Base-by-base conservation (phyloP, 2,888 invertebrate species). In the Dryomyza anilis region DNA sequence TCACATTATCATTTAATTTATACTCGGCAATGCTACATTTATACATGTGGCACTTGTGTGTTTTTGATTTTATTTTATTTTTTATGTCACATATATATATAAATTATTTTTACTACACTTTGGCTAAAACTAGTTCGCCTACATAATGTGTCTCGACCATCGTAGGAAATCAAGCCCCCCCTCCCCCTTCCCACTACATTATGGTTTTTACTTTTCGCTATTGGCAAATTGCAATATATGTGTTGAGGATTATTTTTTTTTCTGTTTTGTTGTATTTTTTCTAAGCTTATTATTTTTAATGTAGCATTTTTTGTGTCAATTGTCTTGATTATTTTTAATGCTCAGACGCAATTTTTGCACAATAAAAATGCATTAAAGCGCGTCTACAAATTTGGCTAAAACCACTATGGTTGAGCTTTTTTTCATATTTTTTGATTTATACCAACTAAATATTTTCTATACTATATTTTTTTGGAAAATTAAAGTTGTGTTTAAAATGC, bases 181-280 rank as follows among this genome's bases (percentile, higher is more conserved):
- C n/a, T n/a, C n/a, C n/a, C n/a, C n/a, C n/a, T n/a, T n/a, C n/a
- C 16, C 27, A 46, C 23, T 10, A 30, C 33, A 58, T 30, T 21
- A 46, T 45, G 45, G 30, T 46, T 46, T 58, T 30, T 43, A 19
- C 45, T 27, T 58, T 45, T 46, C 46, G 58, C n/a, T n/a, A n/a
- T 58, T 58, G 58, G 58, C 58, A 58, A 58, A 58, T 58, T 58
- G 27, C 30, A 58, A 58, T 46, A 46, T 25, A 29, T 52, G 14
- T 52, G 2, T 2, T 52, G 14, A 1, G 23, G n/a, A n/a, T 27
- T 52, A 27, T 52, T 52, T 52, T 50, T 25, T 27, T 21, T 7
- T 27, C 23, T 12, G 16, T 23, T 52, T 3, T 25, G 21, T 23
- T 21, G 48, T 48, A 21, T 3, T 48, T 48, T 48, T 48, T 36